Conservation (phyloP, 1,140 invertebrate genomes). For the Rhizoglyphus robini region DNA sequence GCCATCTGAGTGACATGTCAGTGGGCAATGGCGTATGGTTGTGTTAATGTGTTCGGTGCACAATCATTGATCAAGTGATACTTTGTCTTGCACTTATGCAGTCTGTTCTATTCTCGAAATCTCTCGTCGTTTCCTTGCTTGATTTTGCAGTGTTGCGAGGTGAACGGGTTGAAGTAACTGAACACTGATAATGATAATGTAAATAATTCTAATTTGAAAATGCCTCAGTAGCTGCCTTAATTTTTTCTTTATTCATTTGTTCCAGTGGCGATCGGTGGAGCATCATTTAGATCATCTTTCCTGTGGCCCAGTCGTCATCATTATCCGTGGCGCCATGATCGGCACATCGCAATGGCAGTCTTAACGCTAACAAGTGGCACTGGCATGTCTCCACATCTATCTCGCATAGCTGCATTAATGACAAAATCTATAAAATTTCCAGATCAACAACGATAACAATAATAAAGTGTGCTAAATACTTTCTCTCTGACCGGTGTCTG, state of each 20-base stretch:
- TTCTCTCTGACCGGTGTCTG: no score
- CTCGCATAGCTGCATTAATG: background rate
- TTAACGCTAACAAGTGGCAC: background rate
- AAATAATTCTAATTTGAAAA: slow-evolving; percentile 1
- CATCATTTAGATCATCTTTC: background rate
- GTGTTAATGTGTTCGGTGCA: background rate
- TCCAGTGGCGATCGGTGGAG: background rate
- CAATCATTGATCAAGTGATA: background rate
- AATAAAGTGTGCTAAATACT: background rate
- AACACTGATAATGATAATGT: slow-evolving; percentile 11
- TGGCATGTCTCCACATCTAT: background rate
- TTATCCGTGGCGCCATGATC: slow-evolving; percentile 12
- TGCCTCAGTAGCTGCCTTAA: background rate
- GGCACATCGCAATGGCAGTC: background rate
- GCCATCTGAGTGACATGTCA: background rate
- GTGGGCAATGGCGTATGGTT: background rate
- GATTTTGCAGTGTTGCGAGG: background rate
- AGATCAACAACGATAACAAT: background rate
- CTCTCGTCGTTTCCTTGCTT: background rate
- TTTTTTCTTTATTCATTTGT: background rate
- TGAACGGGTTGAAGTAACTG: background rate
- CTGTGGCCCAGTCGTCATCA: background rate
- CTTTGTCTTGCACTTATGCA: background rate
- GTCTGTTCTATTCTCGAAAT: background rate
- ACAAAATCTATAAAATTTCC: slow-evolving; percentile 7